Percentiles rank a stretch among this genome's conserved stretches.
These are phyloP conservation scores for Thymelicus sylvestris DNA, from an alignment of 2,888 invertebrate species.

Conservation along the genomic window DNA sequence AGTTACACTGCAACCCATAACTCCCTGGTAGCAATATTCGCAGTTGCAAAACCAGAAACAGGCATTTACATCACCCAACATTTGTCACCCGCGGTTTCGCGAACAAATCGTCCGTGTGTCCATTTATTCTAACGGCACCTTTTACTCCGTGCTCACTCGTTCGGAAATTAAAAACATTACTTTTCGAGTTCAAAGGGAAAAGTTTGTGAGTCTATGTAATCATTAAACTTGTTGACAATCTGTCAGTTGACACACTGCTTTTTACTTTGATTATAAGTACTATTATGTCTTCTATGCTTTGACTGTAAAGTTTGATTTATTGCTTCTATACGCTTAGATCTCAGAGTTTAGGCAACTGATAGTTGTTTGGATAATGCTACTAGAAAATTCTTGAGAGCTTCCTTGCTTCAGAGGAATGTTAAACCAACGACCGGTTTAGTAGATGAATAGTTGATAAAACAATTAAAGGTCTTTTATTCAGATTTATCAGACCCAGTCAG, in stretches of 20 bases:
- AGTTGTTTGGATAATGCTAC: too few species aligned
- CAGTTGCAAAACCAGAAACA: constrained; percentile 16
- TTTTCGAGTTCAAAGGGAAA: constrained; percentile 69
- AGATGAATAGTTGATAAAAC: too few species aligned
- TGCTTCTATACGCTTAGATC: too few species aligned
- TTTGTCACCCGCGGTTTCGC: constrained; percentile 32
- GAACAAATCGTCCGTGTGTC: constrained; percentile 49
- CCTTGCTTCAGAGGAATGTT: background rate
- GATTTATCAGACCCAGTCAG: too few species aligned
- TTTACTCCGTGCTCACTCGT: constrained; percentile 64
- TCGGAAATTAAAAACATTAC: constrained; percentile 77
- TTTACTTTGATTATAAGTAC: background rate
- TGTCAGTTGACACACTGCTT: constrained; percentile 15
- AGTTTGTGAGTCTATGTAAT: constrained; percentile 49
- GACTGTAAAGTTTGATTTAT: too few species aligned
- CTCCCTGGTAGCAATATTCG: constrained; percentile 10
- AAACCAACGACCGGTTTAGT: too few species aligned
- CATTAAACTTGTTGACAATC: constrained; percentile 14
- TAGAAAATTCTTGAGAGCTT: too few species aligned
- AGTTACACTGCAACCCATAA: background rate
- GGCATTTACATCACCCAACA: constrained; percentile 21
- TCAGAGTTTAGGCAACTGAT: too few species aligned
- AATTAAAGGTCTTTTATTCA: too few species aligned
- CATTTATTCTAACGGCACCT: constrained; percentile 55
- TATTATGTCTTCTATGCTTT: too few species aligned